Base-by-base conservation (phyloP, 2,888 invertebrate species). In the Aquatica leii region DNA sequence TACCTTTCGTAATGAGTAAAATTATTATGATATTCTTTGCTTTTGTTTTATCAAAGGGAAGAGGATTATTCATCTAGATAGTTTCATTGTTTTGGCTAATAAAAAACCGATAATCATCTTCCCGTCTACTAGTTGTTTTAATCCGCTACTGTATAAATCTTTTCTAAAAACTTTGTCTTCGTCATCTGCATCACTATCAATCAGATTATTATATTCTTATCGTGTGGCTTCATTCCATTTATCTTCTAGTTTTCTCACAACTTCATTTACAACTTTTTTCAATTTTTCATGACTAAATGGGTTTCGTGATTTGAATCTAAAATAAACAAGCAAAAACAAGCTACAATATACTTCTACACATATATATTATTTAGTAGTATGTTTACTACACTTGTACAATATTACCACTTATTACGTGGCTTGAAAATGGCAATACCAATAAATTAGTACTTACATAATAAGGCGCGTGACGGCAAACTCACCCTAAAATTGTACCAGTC, bases 71-170 rank as follows among this genome's bases (percentile, higher is more conserved):
- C 8, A 49, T 21, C 24, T 24, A 49, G 12, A 21, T 4, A 11
- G 24, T 49, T 21, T 49, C 24, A 21, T 24, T 24, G 49, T 49
- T 24, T 17, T 14, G 11, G 20, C 24, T 24, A 12, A 49, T 24
- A 21, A 24, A 49, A 24, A 21, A 49, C 9, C 24, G 49, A n/a
- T 49, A 20, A 49, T 21, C 14, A 12, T 49, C 24, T 6, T 49
- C 49, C 12, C 49, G 8, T 37, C 52, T 14, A 1, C 52, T 18
- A 46, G 2, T 15, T 41, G 15, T 40, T 63, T 59, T 40, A 50
- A 59, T 20, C 59, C 59, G 35, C 63, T 63, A 43, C 51, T 59
- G 24, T 63, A 59, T 43, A 52, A 17, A 41, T 52, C 34, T 43
- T 51, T n/a, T 57, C 18, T 50, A 12, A 54, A 35, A 9, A 24